Evolutionary conservation across 2,888 invertebrate genomes (phyloP), one percentile per base, ranked within the genome.

Genomic region (Harpalus rufipes): DNA sequence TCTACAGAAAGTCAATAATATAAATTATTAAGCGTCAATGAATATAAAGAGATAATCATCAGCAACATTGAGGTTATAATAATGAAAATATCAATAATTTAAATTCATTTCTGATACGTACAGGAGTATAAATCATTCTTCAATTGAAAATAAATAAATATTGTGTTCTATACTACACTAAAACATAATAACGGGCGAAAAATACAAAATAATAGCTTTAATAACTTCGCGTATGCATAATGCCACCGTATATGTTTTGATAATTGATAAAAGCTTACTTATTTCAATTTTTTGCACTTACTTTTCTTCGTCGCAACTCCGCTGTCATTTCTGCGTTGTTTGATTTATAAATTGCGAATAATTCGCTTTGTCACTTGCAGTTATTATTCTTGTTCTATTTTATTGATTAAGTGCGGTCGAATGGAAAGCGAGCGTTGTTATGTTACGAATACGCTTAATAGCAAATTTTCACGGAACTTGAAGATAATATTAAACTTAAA

Each of bases 261-360:
- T 21, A 74, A 44, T 58, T 56, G n/a, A 16, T 21, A 74, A 44
- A 41, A 51, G 7, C 51, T 44, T 74, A 21, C 1, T 1, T 1
- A 25, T 58, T 78, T 58, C 5, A 14, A 58, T 56, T n/a, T 58
- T 63, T 0, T 32, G 61, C 79, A 86, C 86, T 86, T 83, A 87
- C 87, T 85, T 87, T 87, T 7, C 87, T 85, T 72, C 87, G 85
- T 72, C 87, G 61, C 12, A 87, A 79, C 86, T 87, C 87, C 0
- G 86, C 80, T 10, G 80, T 85, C 86, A 86, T 86, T 18, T 16
- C 41, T 74, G 18, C 41, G 14, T 8, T 39, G 25, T 68, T 74
- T 74, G 16, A 74, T 14, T 68, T 41, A 32, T 44, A 18, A 44
- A 74, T 14, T 18, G 72, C 68, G n/a, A 68, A 68, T 68, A 39